A percentile compares a stretch with the other conserved stretches of the same genome.
These are phyloP conservation scores for Drosophila tani DNA, from an alignment of 1,140 invertebrate species.

Conservation along the genomic window DNA sequence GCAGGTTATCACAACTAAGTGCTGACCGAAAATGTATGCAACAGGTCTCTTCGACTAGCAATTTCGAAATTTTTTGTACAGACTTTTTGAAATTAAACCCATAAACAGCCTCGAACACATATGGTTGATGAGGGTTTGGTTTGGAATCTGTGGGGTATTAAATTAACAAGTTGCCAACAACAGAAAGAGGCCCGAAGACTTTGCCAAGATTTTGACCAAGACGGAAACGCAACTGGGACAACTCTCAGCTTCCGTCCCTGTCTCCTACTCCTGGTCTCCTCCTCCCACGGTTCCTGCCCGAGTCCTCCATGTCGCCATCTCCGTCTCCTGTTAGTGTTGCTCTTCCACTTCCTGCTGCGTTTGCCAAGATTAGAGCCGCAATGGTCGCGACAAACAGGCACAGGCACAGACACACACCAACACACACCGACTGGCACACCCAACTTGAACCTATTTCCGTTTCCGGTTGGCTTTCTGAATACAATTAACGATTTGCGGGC, in stretches of 20 bases:
- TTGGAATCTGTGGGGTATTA: constrained; percentile 23
- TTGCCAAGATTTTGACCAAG: constrained; percentile 58
- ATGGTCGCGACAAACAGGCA: constrained; percentile 54
- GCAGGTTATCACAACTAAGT: too few relatives aligned
- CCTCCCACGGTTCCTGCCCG: not conserved
- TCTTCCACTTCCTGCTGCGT: constrained; percentile 49
- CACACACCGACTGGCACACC: constrained; percentile 23
- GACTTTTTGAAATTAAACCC: not conserved
- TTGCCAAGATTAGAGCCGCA: constrained; percentile 72
- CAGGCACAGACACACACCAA: constrained; percentile 15
- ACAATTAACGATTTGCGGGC: constrained; percentile 66
- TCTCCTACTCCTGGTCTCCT: not conserved
- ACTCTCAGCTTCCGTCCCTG: constrained; percentile 37
- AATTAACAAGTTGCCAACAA: constrained; percentile 62
- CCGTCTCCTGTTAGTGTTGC: constrained; percentile 39
- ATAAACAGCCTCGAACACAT: not conserved
- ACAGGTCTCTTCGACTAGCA: too few relatives aligned
- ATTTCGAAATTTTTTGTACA: too few relatives aligned
- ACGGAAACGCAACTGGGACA: constrained; percentile 60
- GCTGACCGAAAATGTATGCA: too few relatives aligned
- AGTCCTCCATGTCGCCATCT: constrained; percentile 33
- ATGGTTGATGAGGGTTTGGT: constrained; percentile 19
- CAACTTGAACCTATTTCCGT: constrained; percentile 78
- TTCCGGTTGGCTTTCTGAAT: constrained; percentile 73
- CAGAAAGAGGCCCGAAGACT: constrained; percentile 40